Conservation (phyloP, 2,888 invertebrate genomes). For the Pediacus dermestoides region DNA sequence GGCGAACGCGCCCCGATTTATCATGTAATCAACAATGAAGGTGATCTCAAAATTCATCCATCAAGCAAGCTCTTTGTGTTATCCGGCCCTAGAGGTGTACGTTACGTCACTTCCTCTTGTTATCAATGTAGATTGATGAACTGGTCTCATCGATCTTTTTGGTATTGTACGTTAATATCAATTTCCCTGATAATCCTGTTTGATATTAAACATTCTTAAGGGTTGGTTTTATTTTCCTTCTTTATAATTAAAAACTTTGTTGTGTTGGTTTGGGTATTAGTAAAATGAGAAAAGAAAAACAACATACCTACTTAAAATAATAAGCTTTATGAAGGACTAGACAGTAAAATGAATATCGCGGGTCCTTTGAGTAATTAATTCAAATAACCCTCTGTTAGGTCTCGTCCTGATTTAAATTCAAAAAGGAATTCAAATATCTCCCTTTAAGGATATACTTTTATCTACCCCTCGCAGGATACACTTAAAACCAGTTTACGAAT, state of each 20-base stretch:
- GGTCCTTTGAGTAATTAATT: slow-evolving; percentile 31
- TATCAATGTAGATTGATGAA: slow-evolving; percentile 39
- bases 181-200: too few relatives aligned
- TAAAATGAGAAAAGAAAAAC: too few relatives aligned
- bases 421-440: slow-evolving; percentile 23
- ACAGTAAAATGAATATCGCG: slow-evolving; percentile 20
- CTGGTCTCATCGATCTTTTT: slow-evolving; percentile 5
- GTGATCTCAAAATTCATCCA: slow-evolving; percentile 9
- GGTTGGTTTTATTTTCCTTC: too few relatives aligned
- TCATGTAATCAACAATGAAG: slow-evolving; percentile 10
- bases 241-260: too few relatives aligned
- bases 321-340: slow-evolving; percentile 23
- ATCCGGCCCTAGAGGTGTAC: neutral
- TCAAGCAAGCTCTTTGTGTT: slow-evolving; percentile 1
- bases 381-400: slow-evolving; percentile 23
- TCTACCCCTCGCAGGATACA: slow-evolving; percentile 3
- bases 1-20: too few relatives aligned
- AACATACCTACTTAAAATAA: slow-evolving; percentile 21
- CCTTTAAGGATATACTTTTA: slow-evolving; percentile 15
- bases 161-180: too few relatives aligned
- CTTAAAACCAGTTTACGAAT: too few relatives aligned
- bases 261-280: too few relatives aligned
- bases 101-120: slow-evolving; percentile 36
- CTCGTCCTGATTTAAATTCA: slow-evolving; percentile 22
- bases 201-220: too few relatives aligned